Base-by-base conservation (phyloP, 2,888 invertebrate species). In the Cordylochernes scorpioides region DNA sequence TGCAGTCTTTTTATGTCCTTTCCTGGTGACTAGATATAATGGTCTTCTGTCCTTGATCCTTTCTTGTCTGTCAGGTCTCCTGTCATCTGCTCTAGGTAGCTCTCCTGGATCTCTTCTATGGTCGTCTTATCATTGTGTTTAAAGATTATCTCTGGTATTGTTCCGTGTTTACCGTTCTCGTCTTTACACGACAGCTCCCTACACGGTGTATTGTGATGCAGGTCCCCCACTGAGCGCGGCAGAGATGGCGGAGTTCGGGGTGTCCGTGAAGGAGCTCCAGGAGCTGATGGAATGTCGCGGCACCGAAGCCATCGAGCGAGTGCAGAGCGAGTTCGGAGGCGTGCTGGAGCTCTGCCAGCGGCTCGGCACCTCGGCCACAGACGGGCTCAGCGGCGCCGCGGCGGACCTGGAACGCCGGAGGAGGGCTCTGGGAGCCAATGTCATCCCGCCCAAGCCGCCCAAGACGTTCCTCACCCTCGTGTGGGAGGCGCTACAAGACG, bases 401-500 rank as follows among this genome's bases (percentile, higher is more conserved):
- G 68, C 68, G 48, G 91, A 91, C 57, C 61, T 82, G 49, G 77
- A 82, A 53, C 77, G 78, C 55, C 69, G 94, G 60, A 71, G 74
- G 57, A 75, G 78, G 59, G 80, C 78, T 53, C 97, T 86, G 64
- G 91, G 94, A 55, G 84, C 86, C 50, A 97, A 97, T 62, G 67
- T 77, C 56, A 94, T 97, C 64, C 94, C 94, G 56, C 94, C 94
- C 46, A 91, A 88, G 61, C 86, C 94, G 51, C 86, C 94, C 49
- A 97, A 97, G 67, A 82, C 88, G 47, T 97, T 97, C 68, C 66
- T 91, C 50, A 77, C 74, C 54, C 65, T 97, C 61, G 86, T 91
- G 49, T 94, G 91, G 88, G 94, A 97, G 64, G 94, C 94, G 45
- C 64, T 97, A 53, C 94, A 91, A 63, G 94, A 97, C 63, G 80